Percentiles rank a stretch among this genome's conserved stretches.
Conservation (phyloP, 2,888 invertebrate genomes). For the Oxystoma pomonae region DNA sequence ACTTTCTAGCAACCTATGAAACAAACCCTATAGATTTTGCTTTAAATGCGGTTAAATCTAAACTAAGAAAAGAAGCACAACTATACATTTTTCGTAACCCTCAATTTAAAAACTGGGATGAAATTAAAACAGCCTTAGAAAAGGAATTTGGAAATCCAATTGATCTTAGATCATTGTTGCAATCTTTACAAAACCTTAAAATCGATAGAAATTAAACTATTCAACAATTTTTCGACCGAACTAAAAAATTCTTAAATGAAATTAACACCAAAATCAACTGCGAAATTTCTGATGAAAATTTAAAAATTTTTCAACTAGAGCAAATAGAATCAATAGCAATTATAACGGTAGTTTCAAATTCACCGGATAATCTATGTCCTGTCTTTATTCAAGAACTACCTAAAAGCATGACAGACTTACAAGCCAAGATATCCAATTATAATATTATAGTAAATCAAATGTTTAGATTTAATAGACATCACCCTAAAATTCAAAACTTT, state of each 20-base stretch:
- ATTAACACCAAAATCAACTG: not conserved
- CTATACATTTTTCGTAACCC: not conserved
- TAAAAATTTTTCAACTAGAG: not conserved
- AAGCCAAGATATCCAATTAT: not conserved
- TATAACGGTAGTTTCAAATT: not conserved
- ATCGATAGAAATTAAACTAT: not conserved
- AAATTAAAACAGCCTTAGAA: not conserved
- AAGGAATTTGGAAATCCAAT: not conserved
- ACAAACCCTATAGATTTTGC: not conserved
- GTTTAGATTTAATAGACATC: too few relatives aligned
- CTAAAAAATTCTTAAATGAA: not conserved
- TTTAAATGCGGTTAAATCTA: not conserved
- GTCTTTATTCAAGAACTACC: not conserved
- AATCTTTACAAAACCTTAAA: not conserved
- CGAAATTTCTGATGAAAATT: not conserved
- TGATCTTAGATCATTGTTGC: not conserved
- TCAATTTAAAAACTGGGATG: not conserved
- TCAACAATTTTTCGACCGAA: not conserved
- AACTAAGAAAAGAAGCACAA: not conserved
- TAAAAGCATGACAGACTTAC: not conserved
- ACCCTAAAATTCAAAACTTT: not conserved
- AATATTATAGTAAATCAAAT: not conserved
- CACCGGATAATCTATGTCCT: not conserved
- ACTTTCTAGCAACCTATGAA: not conserved
- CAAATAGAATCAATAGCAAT: not conserved